Evolutionary conservation across 2,113 vertebrate species (phyloP), one percentile per base, ranked within the genome.

Genomic region (Ondatra zibethicus): DNA sequence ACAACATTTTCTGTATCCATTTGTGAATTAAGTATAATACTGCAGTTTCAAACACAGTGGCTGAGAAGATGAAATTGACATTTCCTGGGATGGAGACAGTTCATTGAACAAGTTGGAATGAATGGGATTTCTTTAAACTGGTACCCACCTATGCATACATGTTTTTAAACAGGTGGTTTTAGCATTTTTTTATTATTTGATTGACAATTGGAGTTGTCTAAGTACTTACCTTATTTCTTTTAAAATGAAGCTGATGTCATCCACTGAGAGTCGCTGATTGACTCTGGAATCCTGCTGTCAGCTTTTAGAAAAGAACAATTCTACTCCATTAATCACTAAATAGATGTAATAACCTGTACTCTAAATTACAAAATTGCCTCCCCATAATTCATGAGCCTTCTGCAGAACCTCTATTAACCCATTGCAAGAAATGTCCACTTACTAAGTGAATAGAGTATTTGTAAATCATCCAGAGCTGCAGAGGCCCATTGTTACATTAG

Each of bases 311-410:
- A 93, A 92, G 45, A 81, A 93, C 66, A 91, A 16, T 78, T 92
- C 23, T 78, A 33, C 31, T 47, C 65, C n/a, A 96, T 95, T 94
- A 96, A 96, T 92, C 70, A 93, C 89, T 52, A 72, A 80, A 25
- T 80, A 87, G 27, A 36, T 21, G 5, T 36, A n/a, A 96, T 94
- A 75, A 95, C 27, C 42, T 45, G 1, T 50, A 73, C 52, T 93
- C 29, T 29, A 85, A 96, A 95, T 93, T 91, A 6, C 88, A 95
- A 96, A 98, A 97, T n/a, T 93, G 12, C 8, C 36, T 93, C 77
- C 88, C 96, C 92, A 27, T 45, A 95, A 68, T 85, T 96, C 88
- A 12, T 17, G 27, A 70, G n/a, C 14, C 92, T 88, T 88, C 80
- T 97, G n/a, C 3, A 97, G 97, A 95, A 76, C 50, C 65, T 52